Evolutionary conservation across 2,113 vertebrate genomes (phyloP), one percentile per base, ranked within the genome.

Genomic region (Sarotherodon lohbergeri): DNA sequence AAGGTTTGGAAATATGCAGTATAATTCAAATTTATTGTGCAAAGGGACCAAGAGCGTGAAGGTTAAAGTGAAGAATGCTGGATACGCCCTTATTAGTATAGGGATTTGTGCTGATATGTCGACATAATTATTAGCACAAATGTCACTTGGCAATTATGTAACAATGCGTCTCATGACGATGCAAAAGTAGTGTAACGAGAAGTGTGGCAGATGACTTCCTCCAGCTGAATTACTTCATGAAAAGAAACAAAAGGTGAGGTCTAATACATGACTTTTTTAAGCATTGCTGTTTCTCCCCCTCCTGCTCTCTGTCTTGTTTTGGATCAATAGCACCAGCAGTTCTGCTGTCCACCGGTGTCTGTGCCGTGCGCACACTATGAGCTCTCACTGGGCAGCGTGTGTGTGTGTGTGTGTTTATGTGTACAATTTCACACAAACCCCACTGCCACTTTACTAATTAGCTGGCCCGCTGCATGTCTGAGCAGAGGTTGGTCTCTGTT

Each of bases 381-480:
- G 76, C 63, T 88, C 55, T 84, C 55, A 78, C 43, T 36, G 54
- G 57, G 55, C 6, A 63, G 13, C 41, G 27, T 61, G 57, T 39
- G 57, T 39, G 66, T 57, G 34, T 81, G 61, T 81, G 54, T 83
- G 59, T 68, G 5, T 84, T 27, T 46, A 9, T 86, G 56, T 81
- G 81, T 73, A 48, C 73, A 63, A 84, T 84, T 88, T 89, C 56
- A 90, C 80, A 89, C 86, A 83, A 88, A 81, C 80, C 84, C 76
- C 82, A 61, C 63, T 81, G 84, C 89, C 87, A 90, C 91, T 94
- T 93, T 87, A 85, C 89, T 93, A 94, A 94, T 93, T 93, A 93
- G 90, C 86, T 87, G 48, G 79, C 79, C 80, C 85, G 76, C 85
- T 83, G 82, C 87, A 91, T 84, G 83, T 90, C 82, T 92, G 87